Conservation (phyloP, 2,113 vertebrate genomes). For the Hemiprocne comata region DNA sequence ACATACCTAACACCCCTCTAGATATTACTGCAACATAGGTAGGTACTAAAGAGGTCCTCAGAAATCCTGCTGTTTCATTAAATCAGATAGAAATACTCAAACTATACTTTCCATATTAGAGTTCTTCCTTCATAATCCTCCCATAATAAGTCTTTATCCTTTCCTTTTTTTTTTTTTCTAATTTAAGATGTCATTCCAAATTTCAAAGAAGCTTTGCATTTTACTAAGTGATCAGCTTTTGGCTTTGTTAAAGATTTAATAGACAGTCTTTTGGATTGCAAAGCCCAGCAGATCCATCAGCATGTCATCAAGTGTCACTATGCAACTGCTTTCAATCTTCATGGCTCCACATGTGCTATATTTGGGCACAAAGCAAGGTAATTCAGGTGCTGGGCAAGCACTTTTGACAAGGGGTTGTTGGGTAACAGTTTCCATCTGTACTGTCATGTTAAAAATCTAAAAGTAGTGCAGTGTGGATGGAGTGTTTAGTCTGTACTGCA, state of each 20-base stretch:
- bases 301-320: not conserved
- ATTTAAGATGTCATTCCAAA: not conserved
- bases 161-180: not conserved
- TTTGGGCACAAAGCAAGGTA: not conserved
- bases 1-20: not conserved
- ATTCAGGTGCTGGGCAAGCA: not conserved
- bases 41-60: not conserved
- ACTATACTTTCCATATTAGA: not conserved
- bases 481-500: accelerated
- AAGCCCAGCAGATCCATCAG: not conserved
- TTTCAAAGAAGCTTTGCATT: not conserved
- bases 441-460: not conserved
- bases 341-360: accelerated
- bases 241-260: not conserved
- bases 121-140: not conserved
- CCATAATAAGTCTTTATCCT: not conserved
- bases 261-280: not conserved
- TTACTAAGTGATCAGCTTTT: not conserved
- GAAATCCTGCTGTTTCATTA: not conserved
- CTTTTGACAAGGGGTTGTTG: not conserved
- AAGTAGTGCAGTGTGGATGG: accelerated
- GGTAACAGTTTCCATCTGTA: not conserved
- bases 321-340: not conserved
- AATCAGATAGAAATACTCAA: not conserved
- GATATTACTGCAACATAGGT: not conserved